Conservation (phyloP, 2,888 invertebrate species). For the Ptychoptera albimana region DNA sequence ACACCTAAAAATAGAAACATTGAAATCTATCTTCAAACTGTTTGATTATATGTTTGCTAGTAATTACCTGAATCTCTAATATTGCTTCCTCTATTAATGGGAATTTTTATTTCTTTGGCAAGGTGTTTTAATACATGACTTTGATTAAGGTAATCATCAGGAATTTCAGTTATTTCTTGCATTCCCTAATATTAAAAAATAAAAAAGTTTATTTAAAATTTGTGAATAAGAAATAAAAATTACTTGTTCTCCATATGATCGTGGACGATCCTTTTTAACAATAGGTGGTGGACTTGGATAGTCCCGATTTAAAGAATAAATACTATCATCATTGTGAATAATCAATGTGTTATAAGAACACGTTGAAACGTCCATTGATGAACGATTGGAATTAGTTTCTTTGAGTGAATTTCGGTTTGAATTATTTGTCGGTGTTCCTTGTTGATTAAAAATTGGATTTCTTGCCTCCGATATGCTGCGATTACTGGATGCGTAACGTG, state of each 20-base stretch:
- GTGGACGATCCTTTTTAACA: conserved; percentile 12
- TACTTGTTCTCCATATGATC: conserved; percentile 12
- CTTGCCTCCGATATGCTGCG: conserved; percentile 13
- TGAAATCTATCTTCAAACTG: not conserved
- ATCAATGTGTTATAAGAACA: conserved; percentile 73
- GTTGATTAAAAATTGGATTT: conserved; percentile 10
- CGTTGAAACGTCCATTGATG: conserved; percentile 55
- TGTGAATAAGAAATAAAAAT: not conserved
- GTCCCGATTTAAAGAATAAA: conserved; percentile 11
- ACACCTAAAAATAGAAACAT: no score
- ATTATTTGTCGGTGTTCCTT: conserved; percentile 7
- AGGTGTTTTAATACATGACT: conserved; percentile 71
- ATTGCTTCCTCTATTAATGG: conserved; percentile 11
- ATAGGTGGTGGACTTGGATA: conserved; percentile 9
- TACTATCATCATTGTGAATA: conserved; percentile 47
- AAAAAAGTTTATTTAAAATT: not conserved
- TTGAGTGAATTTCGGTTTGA: conserved; percentile 47
- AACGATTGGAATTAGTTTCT: conserved; percentile 42
- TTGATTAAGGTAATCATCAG: conserved; percentile 68
- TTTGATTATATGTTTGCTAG: conserved; percentile 14
- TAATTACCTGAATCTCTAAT: conserved; percentile 14
- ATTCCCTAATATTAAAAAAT: conserved; percentile 13
- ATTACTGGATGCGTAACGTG: conserved; percentile 12
- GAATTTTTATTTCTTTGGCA: conserved; percentile 51
- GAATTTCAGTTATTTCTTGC: conserved; percentile 69